phyloP scores from a whole-genome alignment of 2,888 invertebrate genomes.

The Tricholauxania praeusta region DNA sequence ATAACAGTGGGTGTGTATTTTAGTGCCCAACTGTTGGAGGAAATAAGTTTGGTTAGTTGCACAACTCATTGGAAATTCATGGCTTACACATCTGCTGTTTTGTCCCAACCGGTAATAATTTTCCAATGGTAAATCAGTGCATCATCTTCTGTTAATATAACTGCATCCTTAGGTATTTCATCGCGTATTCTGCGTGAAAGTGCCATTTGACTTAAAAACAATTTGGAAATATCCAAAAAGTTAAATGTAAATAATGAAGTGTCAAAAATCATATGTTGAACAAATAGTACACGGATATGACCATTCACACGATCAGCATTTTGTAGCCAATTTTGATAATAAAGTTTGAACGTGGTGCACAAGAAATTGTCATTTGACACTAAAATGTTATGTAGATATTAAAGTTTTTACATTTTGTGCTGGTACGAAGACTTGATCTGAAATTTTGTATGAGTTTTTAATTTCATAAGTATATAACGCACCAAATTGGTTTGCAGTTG shows the following conservation, averaged over 20 bases:
- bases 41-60: slow-evolving; percentile 8
- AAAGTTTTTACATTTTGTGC: too few species aligned
- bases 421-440: too few species aligned
- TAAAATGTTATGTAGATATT: too few species aligned
- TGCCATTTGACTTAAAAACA: slow-evolving; percentile 69
- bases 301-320: too few species aligned
- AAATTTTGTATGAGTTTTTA: too few species aligned
- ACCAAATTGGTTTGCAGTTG: too few species aligned
- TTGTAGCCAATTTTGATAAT: too few species aligned
- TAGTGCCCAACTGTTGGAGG: slow-evolving; percentile 69
- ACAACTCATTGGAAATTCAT: not conserved
- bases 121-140: slow-evolving; percentile 74
- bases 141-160: slow-evolving; percentile 71
- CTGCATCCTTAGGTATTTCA: slow-evolving; percentile 74
- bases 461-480: too few species aligned
- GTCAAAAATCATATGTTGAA: not conserved
- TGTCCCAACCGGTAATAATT: slow-evolving; percentile 73
- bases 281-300: too few species aligned
- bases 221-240: not conserved
- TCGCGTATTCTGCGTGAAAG: slow-evolving; percentile 67
- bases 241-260: too few species aligned
- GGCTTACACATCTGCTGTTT: slow-evolving; percentile 73
- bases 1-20: slow-evolving; percentile 70
- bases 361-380: too few species aligned
- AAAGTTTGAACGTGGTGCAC: too few species aligned